A percentile compares a stretch with the other conserved stretches of the same genome.
Evolutionary conservation across 2,888 invertebrate species (phyloP).

Genomic region (Rambutsinella grinnellia): DNA sequence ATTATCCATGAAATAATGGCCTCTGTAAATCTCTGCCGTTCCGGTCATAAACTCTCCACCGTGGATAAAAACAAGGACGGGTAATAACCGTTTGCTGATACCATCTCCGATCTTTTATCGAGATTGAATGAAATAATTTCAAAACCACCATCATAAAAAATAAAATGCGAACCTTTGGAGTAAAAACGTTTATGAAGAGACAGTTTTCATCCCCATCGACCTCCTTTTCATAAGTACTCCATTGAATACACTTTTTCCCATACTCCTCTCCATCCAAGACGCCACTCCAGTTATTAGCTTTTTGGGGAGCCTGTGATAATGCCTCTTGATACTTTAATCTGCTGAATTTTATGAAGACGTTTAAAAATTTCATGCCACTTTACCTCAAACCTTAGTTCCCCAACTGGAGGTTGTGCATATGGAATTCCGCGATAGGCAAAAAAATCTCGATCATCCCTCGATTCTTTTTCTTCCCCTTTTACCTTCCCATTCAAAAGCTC

Average conservation of each 20-base stretch:
- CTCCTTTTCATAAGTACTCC: slow-evolving; percentile 58
- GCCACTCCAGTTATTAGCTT: slow-evolving; percentile 58
- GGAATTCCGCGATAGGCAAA: slow-evolving; percentile 59
- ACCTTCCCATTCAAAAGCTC: slow-evolving; percentile 50
- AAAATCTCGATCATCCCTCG: slow-evolving; percentile 55
- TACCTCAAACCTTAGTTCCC: slow-evolving; percentile 46
- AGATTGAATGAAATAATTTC: not conserved
- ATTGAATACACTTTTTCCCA: slow-evolving; percentile 60
- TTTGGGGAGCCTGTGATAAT: slow-evolving; percentile 55
- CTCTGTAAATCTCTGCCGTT: slow-evolving; percentile 43
- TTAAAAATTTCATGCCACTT: not conserved
- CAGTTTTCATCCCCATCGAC: slow-evolving; percentile 58
- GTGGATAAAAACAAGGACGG: slow-evolving; percentile 56
- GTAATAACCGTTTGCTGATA: slow-evolving; percentile 48
- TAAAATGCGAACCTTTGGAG: slow-evolving; percentile 48
- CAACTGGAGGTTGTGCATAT: slow-evolving; percentile 49
- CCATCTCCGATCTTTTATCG: slow-evolving; percentile 47
- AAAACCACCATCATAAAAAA: not conserved
- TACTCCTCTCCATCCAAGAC: slow-evolving; percentile 56
- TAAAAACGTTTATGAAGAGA: slow-evolving; percentile 54
- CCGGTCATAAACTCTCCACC: slow-evolving; percentile 57
- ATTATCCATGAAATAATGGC: slow-evolving; percentile 58
- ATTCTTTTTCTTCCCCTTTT: slow-evolving; percentile 59
- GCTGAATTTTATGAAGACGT: too few relatives aligned
- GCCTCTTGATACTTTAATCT: too few relatives aligned